phyloP scores from a whole-genome alignment of 2,113 vertebrate genomes.

The Lepus americanus region DNA sequence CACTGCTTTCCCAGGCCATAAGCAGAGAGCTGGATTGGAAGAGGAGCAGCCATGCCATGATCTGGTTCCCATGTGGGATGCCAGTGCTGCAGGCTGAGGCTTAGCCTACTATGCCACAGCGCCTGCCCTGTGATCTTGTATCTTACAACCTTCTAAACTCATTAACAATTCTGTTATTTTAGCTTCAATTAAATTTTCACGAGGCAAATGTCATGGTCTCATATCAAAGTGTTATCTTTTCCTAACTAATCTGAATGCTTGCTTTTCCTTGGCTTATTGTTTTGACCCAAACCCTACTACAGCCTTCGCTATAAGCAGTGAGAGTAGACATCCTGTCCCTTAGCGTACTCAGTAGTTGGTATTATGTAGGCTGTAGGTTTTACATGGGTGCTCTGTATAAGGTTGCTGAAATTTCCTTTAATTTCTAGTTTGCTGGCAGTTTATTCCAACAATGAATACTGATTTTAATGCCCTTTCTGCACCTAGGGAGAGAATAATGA shows the following conservation, averaged over 20 bases:
- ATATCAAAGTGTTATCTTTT: not conserved
- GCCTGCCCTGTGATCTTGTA: no score
- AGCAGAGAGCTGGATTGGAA: no score
- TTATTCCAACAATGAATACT: not conserved
- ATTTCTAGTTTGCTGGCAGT: not conserved
- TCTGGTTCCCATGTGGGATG: no score
- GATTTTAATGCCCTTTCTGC: not conserved
- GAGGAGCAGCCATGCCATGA: no score
- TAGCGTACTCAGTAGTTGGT: not conserved
- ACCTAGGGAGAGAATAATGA: not conserved
- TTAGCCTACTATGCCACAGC: no score
- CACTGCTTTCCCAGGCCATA: no score
- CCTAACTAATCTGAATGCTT: not conserved
- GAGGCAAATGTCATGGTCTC: no score
- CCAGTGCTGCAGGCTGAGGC: no score
- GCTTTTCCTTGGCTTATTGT: not conserved
- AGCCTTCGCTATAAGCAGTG: not conserved
- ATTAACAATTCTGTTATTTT: not conserved
- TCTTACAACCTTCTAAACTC: not conserved
- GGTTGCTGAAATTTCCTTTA: not conserved
- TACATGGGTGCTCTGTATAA: not conserved
- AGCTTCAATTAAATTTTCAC: not conserved
- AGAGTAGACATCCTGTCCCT: not conserved
- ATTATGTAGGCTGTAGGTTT: not conserved
- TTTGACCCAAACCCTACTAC: no score